Conservation (phyloP, 2,113 vertebrate genomes). For the Osmerus mordax region DNA sequence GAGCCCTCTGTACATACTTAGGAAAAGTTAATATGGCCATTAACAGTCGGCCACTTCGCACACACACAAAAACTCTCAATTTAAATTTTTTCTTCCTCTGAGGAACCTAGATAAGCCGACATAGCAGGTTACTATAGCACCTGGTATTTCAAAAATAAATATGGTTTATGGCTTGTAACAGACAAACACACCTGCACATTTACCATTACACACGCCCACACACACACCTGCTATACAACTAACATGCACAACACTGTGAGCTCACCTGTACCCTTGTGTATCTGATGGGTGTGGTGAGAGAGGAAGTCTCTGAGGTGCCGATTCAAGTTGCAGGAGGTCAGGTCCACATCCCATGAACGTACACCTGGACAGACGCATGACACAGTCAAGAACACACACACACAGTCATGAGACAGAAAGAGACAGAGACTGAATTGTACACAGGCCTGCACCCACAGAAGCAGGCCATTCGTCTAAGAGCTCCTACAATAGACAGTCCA, state of each 20-base stretch:
- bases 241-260: neutral
- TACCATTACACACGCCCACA: neutral
- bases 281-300: constrained; percentile 80
- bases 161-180: constrained; percentile 3
- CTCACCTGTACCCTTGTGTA: constrained; percentile 76
- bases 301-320: constrained; percentile 84
- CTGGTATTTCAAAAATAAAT: neutral
- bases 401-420: neutral
- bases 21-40: too few species aligned
- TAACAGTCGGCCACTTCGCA: too few species aligned
- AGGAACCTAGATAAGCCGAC: constrained; percentile 14
- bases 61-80: neutral
- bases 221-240: neutral
- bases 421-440: neutral
- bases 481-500: neutral
- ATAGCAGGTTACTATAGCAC: constrained; percentile 30
- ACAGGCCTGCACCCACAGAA: neutral
- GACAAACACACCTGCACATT: neutral
- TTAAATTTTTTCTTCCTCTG: neutral
- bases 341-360: constrained; percentile 84
- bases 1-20: too few species aligned
- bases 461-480: neutral
- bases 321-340: constrained; percentile 77
- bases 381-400: neutral
- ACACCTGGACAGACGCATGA: constrained; percentile 66